phyloP scores from a whole-genome alignment of 2,888 invertebrate genomes.

The Epinotia demarniana region DNA sequence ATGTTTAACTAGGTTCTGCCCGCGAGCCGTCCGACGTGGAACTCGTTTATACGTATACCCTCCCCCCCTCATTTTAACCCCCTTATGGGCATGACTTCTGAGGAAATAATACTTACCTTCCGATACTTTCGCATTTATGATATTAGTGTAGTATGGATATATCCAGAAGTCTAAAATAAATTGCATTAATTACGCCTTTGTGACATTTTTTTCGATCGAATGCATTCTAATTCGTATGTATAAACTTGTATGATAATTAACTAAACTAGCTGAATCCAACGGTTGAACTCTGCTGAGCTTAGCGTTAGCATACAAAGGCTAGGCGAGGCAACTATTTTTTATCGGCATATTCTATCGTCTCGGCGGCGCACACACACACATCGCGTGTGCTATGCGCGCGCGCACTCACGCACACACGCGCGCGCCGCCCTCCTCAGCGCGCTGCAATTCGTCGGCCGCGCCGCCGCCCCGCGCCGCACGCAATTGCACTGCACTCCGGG shows the following conservation, averaged over 20 bases:
- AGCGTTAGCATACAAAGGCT: conserved; percentile 77
- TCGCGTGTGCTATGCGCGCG: conserved; percentile 59
- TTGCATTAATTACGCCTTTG: neutral
- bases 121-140: neutral
- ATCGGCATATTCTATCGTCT: conserved; percentile 76
- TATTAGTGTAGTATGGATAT: too few species aligned
- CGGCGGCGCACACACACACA: conserved; percentile 50
- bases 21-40: too few species aligned
- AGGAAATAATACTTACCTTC: too few species aligned
- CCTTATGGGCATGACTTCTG: too few species aligned
- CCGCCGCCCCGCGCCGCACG: conserved; percentile 69
- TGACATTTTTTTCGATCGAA: conserved; percentile 51
- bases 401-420: conserved; percentile 76
- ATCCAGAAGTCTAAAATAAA: neutral
- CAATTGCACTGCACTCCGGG: conserved; percentile 83
- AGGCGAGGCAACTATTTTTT: conserved; percentile 76
- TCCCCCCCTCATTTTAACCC: too few species aligned
- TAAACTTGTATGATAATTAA: conserved; percentile 65
- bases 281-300: conserved; percentile 69
- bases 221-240: conserved; percentile 61
- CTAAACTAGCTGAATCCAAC: conserved; percentile 64
- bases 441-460: conserved; percentile 81
- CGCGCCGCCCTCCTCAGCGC: conserved; percentile 74
- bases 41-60: too few species aligned
- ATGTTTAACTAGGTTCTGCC: too few species aligned